Conservation (phyloP, 2,113 vertebrate genomes). For the Lagopus leucura region DNA sequence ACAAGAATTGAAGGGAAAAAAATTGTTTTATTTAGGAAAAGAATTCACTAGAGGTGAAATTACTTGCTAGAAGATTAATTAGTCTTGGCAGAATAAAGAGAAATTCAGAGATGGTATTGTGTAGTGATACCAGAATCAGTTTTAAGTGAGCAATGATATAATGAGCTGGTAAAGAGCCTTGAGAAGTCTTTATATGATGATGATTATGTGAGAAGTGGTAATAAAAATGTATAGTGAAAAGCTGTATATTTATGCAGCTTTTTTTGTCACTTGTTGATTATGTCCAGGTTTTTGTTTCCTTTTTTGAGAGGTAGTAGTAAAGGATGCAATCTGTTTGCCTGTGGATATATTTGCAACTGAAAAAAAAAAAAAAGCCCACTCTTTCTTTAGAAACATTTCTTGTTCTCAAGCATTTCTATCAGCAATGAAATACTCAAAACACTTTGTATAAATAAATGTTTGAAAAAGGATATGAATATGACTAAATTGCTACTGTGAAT, state of each 20-base stretch:
- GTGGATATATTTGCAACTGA: not conserved
- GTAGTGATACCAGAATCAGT: not conserved
- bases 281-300: rapidly evolving
- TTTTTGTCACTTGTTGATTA: not conserved
- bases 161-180: not conserved
- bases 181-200: not conserved
- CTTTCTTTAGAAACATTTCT: not conserved
- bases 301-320: not conserved
- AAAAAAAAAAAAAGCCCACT: not conserved
- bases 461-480: not conserved
- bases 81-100: not conserved
- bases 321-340: not conserved
- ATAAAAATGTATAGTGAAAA: not conserved
- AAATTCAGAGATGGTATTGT: not conserved
- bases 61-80: not conserved
- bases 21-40: not conserved
- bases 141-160: not conserved
- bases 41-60: not conserved
- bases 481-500: not conserved
- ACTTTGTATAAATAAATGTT: not conserved
- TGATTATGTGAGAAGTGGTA: not conserved
- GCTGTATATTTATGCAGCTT: not conserved
- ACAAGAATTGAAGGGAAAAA: not conserved
- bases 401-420: not conserved
- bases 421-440: not conserved